A percentile compares a stretch with the other conserved stretches of the same genome.
phyloP scores from a whole-genome alignment of 2,888 invertebrate genomes.

The Melanostoma mellinum region DNA sequence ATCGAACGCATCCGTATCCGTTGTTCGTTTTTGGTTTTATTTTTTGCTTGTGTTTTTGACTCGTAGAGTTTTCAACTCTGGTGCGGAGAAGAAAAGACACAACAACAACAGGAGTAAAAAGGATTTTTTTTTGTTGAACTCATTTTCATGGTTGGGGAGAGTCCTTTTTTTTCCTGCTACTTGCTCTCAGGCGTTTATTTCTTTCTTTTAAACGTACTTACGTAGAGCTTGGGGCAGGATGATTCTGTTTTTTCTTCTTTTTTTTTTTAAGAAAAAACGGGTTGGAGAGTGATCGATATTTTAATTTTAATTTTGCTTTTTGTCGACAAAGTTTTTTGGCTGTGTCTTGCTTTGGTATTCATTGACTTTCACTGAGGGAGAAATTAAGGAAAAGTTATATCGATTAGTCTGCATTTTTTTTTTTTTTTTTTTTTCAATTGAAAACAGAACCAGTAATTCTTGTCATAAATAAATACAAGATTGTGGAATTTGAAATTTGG shows the following conservation, averaged over 20 bases:
- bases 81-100: constrained; percentile 57
- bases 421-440: neutral
- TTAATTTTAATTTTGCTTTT: constrained; percentile 78
- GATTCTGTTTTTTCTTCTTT: constrained; percentile 33
- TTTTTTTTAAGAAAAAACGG: constrained; percentile 75
- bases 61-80: constrained; percentile 49
- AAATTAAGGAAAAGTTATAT: constrained; percentile 62
- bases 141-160: constrained; percentile 61
- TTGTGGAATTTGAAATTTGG: too few relatives aligned
- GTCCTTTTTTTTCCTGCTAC: constrained; percentile 43
- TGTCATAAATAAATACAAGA: too few relatives aligned
- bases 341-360: constrained; percentile 37
- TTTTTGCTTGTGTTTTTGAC: constrained; percentile 70
- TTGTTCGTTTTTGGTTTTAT: constrained; percentile 50
- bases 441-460: too few relatives aligned
- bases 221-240: constrained; percentile 53
- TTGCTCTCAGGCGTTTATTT: constrained; percentile 70
- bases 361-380: constrained; percentile 58
- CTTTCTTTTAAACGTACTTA: constrained; percentile 56
- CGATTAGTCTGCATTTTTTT: constrained; percentile 57
- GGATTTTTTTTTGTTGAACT: constrained; percentile 57
- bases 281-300: constrained; percentile 81
- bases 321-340: constrained; percentile 71
- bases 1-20: constrained; percentile 71
- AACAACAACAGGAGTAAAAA: constrained; percentile 65